phyloP scores from a whole-genome alignment of 1,140 invertebrate genomes.

The Drusus annulatus region DNA sequence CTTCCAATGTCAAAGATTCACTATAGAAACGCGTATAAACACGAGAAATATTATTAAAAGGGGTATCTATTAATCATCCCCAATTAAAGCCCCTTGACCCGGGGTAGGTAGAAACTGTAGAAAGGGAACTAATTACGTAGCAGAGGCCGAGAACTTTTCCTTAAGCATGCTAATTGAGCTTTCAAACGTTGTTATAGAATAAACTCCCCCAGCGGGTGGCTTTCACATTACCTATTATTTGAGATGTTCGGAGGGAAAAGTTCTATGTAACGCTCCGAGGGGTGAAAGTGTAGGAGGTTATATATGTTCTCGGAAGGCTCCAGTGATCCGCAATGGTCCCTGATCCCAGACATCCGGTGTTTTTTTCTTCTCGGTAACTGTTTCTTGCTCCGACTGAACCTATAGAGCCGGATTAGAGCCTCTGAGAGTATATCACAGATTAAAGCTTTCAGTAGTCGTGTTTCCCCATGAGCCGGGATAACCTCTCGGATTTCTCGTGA shows the following conservation, averaged over 20 bases:
- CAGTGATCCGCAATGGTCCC: constrained; percentile 1
- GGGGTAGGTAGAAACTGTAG: not conserved
- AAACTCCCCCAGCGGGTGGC: not conserved
- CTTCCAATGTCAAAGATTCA: no score
- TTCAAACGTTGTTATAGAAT: not conserved
- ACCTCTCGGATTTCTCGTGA: no score
- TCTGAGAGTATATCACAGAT: no score
- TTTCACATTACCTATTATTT: constrained; percentile 2
- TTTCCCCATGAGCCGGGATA: no score
- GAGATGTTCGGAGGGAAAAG: not conserved
- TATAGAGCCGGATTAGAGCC: no score
- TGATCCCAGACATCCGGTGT: constrained; percentile 1
- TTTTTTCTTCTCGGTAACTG: not conserved
- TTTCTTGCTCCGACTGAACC: not conserved
- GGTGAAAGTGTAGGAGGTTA: not conserved
- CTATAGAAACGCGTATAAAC: no score
- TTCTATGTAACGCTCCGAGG: not conserved
- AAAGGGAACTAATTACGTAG: not conserved
- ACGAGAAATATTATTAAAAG: not conserved
- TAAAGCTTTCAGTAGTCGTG: no score
- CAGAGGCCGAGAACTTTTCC: not conserved
- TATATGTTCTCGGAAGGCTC: constrained; percentile 10
- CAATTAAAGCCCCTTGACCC: constrained; percentile 8
- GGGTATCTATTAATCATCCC: not conserved
- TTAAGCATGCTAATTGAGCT: not conserved